phyloP scores from a whole-genome alignment of 1,140 invertebrate genomes.

The Asobara japonica region DNA sequence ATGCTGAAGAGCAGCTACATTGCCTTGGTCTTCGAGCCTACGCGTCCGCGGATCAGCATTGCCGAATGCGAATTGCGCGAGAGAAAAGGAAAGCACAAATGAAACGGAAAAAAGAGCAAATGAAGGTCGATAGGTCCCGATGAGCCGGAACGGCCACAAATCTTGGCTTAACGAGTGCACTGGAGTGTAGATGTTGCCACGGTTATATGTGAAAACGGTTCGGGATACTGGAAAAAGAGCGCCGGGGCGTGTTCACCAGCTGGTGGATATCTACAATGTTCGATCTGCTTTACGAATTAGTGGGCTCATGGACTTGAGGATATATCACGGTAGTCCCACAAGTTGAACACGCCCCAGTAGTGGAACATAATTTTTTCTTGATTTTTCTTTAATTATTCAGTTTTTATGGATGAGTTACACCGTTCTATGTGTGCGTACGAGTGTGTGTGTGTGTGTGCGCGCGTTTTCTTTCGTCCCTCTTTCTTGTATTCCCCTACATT shows the following conservation, averaged over 20 bases:
- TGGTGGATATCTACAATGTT: slow-evolving; percentile 36
- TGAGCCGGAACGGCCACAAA: slow-evolving; percentile 49
- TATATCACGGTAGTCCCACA: too few relatives aligned
- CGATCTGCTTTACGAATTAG: slow-evolving; percentile 28
- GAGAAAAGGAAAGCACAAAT: slow-evolving; percentile 33
- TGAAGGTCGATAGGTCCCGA: slow-evolving; percentile 38
- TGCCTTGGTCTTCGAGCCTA: too few relatives aligned
- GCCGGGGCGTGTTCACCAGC: slow-evolving; percentile 49
- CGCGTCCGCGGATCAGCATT: neutral
- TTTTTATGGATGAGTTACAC: too few relatives aligned
- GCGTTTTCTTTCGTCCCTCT: too few relatives aligned
- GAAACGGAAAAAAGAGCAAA: slow-evolving; percentile 34
- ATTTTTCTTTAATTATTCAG: too few relatives aligned
- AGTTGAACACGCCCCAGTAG: neutral
- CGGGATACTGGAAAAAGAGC: slow-evolving; percentile 20
- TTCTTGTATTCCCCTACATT: too few relatives aligned
- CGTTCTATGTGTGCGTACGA: too few relatives aligned
- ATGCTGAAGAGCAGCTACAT: too few relatives aligned
- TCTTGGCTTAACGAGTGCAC: slow-evolving; percentile 49
- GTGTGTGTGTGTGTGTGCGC: too few relatives aligned
- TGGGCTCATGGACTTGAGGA: neutral
- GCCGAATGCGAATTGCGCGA: slow-evolving; percentile 25
- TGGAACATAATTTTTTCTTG: too few relatives aligned
- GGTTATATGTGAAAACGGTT: neutral
- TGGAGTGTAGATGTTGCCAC: slow-evolving; percentile 7